Evolutionary conservation across 2,113 vertebrate genomes (phyloP), one percentile per base, ranked within the genome.

Genomic region (Apistogramma diplotaenia): DNA sequence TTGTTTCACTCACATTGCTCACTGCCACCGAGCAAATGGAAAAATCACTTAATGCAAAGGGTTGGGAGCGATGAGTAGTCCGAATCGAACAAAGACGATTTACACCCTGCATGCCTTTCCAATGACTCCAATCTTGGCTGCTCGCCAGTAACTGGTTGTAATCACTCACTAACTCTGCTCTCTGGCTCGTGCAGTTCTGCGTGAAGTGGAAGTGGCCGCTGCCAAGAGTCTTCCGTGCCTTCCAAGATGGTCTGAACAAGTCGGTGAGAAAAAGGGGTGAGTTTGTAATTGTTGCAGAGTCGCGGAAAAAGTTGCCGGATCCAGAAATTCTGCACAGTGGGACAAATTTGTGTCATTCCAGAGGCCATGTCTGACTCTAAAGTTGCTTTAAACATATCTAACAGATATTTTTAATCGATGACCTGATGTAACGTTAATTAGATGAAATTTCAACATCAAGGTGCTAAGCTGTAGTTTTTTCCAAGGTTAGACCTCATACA

Each of bases 71-170:
- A 85, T 78, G 74, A 85, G 56, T 27, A 59, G 74, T 83, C 51
- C 78, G 37, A 82, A 81, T 74, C 11, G 57, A 79, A 84, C 75
- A 82, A 67, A 88, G 76, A 71, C 29, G 33, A 85, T 91, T 91
- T 79, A 86, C 59, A 35, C 56, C 27, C 56, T 59, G 72, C 86
- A 81, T 85, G 71, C 57, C 60, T 70, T 84, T 72, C 33, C 78
- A 74, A 15, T 74, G 54, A 82, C 76, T 83, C 43, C 29, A 35
- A 27, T 55, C 12, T 76, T 85, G 83, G 84, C 81, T 76, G 53
- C 51, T 84, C 29, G 85, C 78, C 89, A 82, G 35, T 55, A 83
- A 70, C 62, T 25, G 62, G 57, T 76, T 33, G 74, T 85, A 82
- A 88, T 91, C 86, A 40, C 82, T 84, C 81, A 46, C 83, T 23